Evolutionary conservation across 2,888 invertebrate species (phyloP), one percentile per base, ranked within the genome.

Genomic region (Tenthredo distinguenda): DNA sequence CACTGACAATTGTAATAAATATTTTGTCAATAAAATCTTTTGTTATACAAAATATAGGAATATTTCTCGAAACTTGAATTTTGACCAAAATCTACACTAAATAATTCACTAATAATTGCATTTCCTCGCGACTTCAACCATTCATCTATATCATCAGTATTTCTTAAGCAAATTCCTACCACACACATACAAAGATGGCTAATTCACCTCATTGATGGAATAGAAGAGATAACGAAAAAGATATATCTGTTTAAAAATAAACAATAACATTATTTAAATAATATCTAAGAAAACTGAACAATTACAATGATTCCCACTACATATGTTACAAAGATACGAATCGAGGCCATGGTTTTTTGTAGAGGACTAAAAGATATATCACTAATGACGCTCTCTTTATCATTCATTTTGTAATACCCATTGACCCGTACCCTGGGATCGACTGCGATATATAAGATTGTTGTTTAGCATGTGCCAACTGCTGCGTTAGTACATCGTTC

Each of bases 391-490:
- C 21, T 37, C 5, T 15, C 85, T 86, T 90, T 92, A 91, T 91
- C 91, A 86, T 86, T n/a, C 81, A 89, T 90, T 90, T 90, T 89
- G 91, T 90, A 89, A 90, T 87, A 87, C 86, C 87, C 87, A 83
- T 43, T 62, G 82, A 85, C 85, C 85, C 62, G 9, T 84, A 47
- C 84, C 85, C 84, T 62, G 37, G n/a, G 83, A 83, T 72, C 68
- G 15, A 47, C 6, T 37, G 37, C n/a, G 68, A 68, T 83, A 68
- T 71, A 34, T 68, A 71, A 50, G 68, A 68, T 83, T 26, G 71
- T 71, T 68, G 31, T 81, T 81, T 15, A 37, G 62, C 62, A 81
- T 81, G 58, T 81, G 81, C 62, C 40, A 31, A 40, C 58, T 62
- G 62, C 5, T 7, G 62, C 62, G 62, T 81, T 58, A 81, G 58